Evolutionary conservation across 2,797 vertebrate species (phyloP).

Genomic region (Cephalopachus bancanus): DNA sequence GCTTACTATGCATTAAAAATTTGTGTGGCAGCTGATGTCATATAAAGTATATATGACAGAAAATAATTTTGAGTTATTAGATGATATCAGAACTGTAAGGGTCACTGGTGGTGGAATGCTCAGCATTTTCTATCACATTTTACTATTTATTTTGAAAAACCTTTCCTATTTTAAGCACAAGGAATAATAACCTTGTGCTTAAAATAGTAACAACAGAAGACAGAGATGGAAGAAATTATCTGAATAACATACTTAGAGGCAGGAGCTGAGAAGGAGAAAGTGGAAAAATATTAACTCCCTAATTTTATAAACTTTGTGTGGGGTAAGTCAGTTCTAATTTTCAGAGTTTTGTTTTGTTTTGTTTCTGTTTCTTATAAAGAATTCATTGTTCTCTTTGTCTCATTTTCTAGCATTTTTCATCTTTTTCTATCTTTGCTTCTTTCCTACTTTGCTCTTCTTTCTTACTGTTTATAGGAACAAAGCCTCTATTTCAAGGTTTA

Average conservation of each 20-base stretch:
- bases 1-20: constrained; percentile 82
- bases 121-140: constrained; percentile 72
- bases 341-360: neutral
- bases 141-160: constrained; percentile 54
- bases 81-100: constrained; percentile 79
- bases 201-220: neutral
- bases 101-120: constrained; percentile 78
- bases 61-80: constrained; percentile 82
- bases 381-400: neutral
- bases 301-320: neutral
- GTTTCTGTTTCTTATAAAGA: neutral
- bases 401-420: neutral
- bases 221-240: neutral
- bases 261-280: neutral
- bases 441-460: neutral
- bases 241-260: accelerated
- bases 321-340: neutral
- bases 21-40: constrained; percentile 84
- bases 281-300: accelerated
- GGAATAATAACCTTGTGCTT: constrained; percentile 50
- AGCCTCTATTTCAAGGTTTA: neutral
- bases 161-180: too few relatives aligned
- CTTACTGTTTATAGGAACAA: accelerated
- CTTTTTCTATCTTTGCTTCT: neutral
- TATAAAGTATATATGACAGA: constrained; percentile 51